Conservation (phyloP, 37 sponge, comb jelly and placozoan species). For the Lycopodina hypogea region DNA sequence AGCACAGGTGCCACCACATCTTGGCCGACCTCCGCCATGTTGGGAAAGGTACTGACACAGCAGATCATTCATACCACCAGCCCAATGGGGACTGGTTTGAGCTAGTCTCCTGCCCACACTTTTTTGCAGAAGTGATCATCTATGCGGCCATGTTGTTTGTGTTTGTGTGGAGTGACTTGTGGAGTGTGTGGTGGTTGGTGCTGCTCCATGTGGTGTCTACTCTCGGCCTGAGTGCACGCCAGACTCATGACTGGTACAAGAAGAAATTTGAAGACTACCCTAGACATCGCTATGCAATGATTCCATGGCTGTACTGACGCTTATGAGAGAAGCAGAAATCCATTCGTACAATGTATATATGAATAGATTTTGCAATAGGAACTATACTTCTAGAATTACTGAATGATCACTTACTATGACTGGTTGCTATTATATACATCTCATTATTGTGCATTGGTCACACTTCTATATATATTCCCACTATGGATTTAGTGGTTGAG, state of each 20-base stretch:
- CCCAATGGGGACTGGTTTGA: constrained; percentile 89
- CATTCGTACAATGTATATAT: too few species aligned
- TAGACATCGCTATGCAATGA: constrained; percentile 29
- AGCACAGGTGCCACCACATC: constrained; percentile 72
- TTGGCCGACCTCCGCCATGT: constrained; percentile 51
- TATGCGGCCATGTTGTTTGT: constrained; percentile 49
- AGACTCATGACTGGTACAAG: constrained; percentile 62
- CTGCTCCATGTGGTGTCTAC: neutral
- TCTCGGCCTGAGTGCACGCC: constrained; percentile 39
- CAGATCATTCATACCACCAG: constrained; percentile 8
- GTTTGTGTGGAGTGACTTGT: neutral
- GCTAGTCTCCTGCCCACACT: constrained; percentile 73
- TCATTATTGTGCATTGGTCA: too few species aligned
- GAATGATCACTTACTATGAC: too few species aligned
- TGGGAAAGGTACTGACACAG: neutral
- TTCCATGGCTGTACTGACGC: constrained; percentile 38
- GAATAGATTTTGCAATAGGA: too few species aligned
- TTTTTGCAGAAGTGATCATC: constrained; percentile 73
- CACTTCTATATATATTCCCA: too few species aligned
- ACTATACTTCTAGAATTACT: too few species aligned
- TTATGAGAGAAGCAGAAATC: neutral
- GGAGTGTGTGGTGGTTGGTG: constrained; percentile 10
- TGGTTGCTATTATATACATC: too few species aligned
- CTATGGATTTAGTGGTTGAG: too few species aligned
- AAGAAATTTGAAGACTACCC: constrained; percentile 64